Percentiles rank a stretch among this genome's conserved stretches.
Evolutionary conservation across 2,888 invertebrate genomes (phyloP).

Genomic region (Alviniconcha strummeri): DNA sequence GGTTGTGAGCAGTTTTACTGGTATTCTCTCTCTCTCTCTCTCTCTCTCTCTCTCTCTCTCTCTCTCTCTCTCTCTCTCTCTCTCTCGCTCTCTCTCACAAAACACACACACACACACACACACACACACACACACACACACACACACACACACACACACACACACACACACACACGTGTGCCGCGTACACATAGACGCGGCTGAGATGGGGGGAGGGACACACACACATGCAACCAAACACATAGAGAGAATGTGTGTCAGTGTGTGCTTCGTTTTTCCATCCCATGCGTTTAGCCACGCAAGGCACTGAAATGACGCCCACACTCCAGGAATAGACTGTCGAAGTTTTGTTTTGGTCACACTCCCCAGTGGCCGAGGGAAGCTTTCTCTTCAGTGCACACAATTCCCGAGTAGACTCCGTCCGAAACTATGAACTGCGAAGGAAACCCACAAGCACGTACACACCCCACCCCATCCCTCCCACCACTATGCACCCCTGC

Average conservation of each 20-base stretch:
- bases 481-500: too few species aligned
- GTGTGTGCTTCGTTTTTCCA: too few species aligned
- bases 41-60: constrained; percentile 10
- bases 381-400: too few species aligned
- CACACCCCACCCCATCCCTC: too few species aligned
- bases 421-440: too few species aligned
- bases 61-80: constrained; percentile 9
- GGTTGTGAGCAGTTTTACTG: too few species aligned
- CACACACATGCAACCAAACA: not conserved
- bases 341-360: too few species aligned
- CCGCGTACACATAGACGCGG: not conserved
- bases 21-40: not conserved
- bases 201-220: not conserved
- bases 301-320: not conserved
- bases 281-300: not conserved
- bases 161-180: not conserved
- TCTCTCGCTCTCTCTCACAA: not conserved
- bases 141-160: not conserved
- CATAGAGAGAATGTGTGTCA: not conserved
- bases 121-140: constrained; percentile 1
- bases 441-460: too few species aligned
- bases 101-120: constrained; percentile 1
- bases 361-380: too few species aligned
- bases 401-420: too few species aligned
- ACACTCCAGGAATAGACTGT: not conserved